Conservation (phyloP, 2,888 invertebrate genomes). For the Bruchidius siliquastri region DNA sequence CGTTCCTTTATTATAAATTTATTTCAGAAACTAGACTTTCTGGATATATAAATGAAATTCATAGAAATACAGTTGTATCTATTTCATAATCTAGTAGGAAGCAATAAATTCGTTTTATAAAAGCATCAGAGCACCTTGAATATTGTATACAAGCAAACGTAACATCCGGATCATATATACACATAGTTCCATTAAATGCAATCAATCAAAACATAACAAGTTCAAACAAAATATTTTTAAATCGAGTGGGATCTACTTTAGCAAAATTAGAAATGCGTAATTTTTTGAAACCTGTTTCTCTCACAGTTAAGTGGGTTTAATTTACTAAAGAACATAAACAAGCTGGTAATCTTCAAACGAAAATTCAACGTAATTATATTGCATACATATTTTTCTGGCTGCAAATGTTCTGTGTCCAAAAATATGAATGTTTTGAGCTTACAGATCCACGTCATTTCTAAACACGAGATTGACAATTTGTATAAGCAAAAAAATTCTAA, state of each 20-base stretch:
- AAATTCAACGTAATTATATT: background rate
- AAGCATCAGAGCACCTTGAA: background rate
- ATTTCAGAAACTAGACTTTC: too few species aligned
- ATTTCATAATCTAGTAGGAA: background rate
- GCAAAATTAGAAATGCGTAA: background rate
- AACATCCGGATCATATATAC: background rate
- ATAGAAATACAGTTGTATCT: too few species aligned
- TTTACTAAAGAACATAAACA: background rate
- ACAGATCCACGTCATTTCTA: background rate
- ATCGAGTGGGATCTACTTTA: background rate
- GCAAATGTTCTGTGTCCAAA: background rate
- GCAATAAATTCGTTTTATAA: background rate
- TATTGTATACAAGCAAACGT: background rate
- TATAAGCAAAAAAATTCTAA: too few species aligned
- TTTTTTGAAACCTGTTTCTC: background rate
- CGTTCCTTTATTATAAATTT: too few species aligned
- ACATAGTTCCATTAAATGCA: background rate
- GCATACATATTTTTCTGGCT: background rate
- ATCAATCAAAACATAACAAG: background rate
- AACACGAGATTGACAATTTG: background rate
- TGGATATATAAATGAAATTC: too few species aligned
- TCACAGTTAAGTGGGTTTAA: background rate
- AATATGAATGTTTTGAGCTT: background rate
- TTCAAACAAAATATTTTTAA: background rate
- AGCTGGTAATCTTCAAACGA: background rate